A percentile compares a stretch with the other conserved stretches of the same genome.
These are phyloP conservation scores for Eidolon helvum DNA, from an alignment of 2,113 vertebrate species.

Conservation along the genomic window DNA sequence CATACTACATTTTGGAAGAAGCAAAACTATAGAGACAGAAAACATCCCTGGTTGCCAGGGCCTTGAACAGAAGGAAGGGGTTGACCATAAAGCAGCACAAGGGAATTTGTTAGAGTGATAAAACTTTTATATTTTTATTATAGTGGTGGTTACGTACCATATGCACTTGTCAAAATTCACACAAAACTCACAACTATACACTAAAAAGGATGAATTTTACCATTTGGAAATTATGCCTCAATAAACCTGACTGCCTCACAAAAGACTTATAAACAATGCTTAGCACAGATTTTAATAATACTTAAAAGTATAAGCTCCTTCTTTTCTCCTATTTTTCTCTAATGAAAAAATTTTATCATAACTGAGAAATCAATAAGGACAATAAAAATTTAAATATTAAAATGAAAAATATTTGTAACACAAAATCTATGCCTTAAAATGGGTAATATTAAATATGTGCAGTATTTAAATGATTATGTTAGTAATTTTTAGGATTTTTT, in stretches of 20 bases:
- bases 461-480: neutral
- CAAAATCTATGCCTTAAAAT: slow-evolving; percentile 22
- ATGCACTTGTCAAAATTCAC: slow-evolving; percentile 1
- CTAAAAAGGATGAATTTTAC: neutral
- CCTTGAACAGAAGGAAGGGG: neutral
- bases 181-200: neutral
- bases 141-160: neutral
- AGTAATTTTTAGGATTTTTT: neutral
- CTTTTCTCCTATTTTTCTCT: neutral
- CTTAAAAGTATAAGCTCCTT: neutral
- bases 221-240: slow-evolving; percentile 14
- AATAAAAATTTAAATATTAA: slow-evolving; percentile 22
- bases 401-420: slow-evolving; percentile 16
- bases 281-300: neutral
- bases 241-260: neutral
- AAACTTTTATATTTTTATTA: neutral
- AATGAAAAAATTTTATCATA: neutral
- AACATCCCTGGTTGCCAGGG: neutral
- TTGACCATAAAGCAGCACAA: neutral
- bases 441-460: neutral
- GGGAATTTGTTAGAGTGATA: neutral
- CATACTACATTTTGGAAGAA: neutral
- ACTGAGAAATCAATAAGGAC: slow-evolving; percentile 32
- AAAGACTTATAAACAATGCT: neutral
- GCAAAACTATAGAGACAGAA: neutral